phyloP scores from a whole-genome alignment of 1,140 invertebrate species.

The Sitodiplosis mosellana region DNA sequence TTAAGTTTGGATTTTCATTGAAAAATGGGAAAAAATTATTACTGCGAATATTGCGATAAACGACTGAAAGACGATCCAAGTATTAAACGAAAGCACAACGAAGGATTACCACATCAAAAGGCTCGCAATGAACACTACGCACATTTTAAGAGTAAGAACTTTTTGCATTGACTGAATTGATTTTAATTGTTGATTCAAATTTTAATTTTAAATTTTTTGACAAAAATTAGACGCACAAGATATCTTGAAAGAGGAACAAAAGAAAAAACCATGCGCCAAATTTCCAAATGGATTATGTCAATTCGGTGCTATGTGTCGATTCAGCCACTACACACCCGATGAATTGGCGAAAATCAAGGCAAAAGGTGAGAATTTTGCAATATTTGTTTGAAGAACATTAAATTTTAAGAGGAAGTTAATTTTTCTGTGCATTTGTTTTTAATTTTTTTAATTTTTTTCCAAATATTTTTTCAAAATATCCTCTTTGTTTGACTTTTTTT shows the following conservation, averaged over 20 bases:
- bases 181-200: too few relatives aligned
- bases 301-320: background rate
- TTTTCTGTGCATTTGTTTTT: background rate
- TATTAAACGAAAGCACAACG: constrained; percentile 26
- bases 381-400: background rate
- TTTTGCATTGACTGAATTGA: background rate
- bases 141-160: constrained; percentile 21
- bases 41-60: constrained; percentile 29
- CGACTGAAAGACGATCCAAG: constrained; percentile 26
- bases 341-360: background rate
- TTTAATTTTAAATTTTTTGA: constrained; percentile 1
- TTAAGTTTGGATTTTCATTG: too few relatives aligned
- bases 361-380: background rate
- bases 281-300: background rate
- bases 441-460: background rate
- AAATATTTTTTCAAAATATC: background rate
- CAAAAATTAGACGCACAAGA: constrained; percentile 1
- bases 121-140: constrained; percentile 24
- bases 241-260: background rate
- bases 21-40: constrained; percentile 26
- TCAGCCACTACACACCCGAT: background rate
- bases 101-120: constrained; percentile 24
- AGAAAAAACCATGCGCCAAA: background rate
- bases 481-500: background rate
- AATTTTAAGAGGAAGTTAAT: background rate